These are phyloP conservation scores for Cybosia mesomella DNA, from an alignment of 2,888 invertebrate species.

Conservation along the genomic window DNA sequence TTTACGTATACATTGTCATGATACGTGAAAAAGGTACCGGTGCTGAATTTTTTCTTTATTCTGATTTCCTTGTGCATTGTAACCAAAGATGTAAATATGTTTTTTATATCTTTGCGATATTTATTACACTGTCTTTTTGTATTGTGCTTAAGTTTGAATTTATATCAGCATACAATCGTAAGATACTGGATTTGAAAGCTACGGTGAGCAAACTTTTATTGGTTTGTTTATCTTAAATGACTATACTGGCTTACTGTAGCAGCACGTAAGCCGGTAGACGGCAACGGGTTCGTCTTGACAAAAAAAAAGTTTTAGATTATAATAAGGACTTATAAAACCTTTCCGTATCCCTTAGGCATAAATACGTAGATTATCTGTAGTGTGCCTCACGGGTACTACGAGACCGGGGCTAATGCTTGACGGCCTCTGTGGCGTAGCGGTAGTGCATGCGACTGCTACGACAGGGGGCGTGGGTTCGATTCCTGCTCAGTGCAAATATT, in stretches of 20 bases:
- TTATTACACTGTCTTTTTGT: not conserved
- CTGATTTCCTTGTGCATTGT: slow-evolving; percentile 18
- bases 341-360: no score
- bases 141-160: not conserved
- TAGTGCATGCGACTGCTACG: no score
- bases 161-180: no score
- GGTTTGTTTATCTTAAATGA: no score
- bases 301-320: no score
- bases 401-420: no score
- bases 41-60: slow-evolving; percentile 25
- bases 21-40: slow-evolving; percentile 14
- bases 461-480: no score
- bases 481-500: no score
- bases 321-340: no score
- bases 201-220: not conserved
- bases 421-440: no score
- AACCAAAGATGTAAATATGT: slow-evolving; percentile 31
- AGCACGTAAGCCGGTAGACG: not conserved
- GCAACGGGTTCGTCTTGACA: not conserved
- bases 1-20: slow-evolving; percentile 30
- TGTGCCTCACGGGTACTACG: no score
- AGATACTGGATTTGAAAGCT: not conserved
- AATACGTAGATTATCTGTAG: no score
- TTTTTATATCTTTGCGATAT: slow-evolving; percentile 15
- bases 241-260: not conserved